These are phyloP conservation scores for Myotis brandtii DNA, from an alignment of 2,113 vertebrate species.

Conservation along the genomic window DNA sequence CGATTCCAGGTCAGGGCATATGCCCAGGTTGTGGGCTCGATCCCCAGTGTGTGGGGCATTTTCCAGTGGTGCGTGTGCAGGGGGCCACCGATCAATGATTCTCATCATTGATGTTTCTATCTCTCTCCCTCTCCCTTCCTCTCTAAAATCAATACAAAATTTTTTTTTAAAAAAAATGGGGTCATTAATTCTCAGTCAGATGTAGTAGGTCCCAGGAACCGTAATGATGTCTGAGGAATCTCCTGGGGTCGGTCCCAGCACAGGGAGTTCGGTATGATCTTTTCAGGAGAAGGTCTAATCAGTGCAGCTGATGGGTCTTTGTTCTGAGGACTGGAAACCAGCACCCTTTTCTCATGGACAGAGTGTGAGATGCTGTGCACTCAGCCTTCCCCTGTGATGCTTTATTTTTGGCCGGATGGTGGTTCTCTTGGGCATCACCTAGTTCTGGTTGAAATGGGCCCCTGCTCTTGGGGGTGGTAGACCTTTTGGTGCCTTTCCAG, in stretches of 20 bases:
- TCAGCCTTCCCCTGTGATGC: background rate
- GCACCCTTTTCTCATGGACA: background rate
- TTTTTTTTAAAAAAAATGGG: background rate
- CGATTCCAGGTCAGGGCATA: too few species aligned
- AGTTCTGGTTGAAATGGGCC: background rate
- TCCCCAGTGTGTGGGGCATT: too few species aligned
- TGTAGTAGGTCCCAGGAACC: background rate
- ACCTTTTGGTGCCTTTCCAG: background rate
- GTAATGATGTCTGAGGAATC: background rate
- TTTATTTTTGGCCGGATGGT: background rate
- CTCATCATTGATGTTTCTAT: too few species aligned
- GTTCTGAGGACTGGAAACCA: background rate
- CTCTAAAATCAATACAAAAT: too few species aligned
- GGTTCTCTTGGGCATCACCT: background rate
- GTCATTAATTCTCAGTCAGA: background rate
- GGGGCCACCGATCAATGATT: too few species aligned
- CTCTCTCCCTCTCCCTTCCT: too few species aligned
- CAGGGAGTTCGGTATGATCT: background rate
- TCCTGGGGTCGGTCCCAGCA: background rate
- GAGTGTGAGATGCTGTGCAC: fast-evolving
- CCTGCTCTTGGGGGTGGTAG: fast-evolving
- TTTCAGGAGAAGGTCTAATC: fast-evolving
- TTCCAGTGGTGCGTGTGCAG: too few species aligned
- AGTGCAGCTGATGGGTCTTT: background rate
- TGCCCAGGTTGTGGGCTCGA: too few species aligned